Conservation (phyloP, 2,888 invertebrate species). For the Crossocerus cetratus region DNA sequence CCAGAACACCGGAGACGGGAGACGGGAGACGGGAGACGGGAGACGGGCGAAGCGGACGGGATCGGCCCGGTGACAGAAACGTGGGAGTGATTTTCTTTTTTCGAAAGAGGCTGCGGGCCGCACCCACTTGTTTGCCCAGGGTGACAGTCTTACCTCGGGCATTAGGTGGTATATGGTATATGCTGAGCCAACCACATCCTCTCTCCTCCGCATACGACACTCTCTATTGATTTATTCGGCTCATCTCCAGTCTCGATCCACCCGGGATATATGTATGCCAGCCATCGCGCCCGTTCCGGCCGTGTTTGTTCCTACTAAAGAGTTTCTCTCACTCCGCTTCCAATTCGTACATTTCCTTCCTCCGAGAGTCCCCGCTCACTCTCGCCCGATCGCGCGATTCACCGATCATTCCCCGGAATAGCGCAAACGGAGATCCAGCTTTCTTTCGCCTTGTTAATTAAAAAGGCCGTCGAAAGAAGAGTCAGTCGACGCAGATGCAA, state of each 20-base stretch:
- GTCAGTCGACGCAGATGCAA: too few relatives aligned
- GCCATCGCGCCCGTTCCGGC: background rate
- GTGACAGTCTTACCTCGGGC: conserved; percentile 67
- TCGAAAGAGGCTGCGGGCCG: conserved; percentile 47
- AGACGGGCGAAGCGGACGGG: conserved; percentile 2
- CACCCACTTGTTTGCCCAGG: conserved; percentile 71
- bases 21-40: conserved; percentile 12
- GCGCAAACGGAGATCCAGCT: too few relatives aligned
- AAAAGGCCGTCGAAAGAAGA: too few relatives aligned
- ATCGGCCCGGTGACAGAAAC: conserved; percentile 40
- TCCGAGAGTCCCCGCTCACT: too few relatives aligned
- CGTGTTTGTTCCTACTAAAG: conserved; percentile 34
- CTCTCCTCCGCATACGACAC: background rate
- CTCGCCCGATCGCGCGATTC: too few relatives aligned
- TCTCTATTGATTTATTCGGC: conserved; percentile 49
- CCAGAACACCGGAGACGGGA: conserved; percentile 12
- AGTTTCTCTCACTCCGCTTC: background rate
- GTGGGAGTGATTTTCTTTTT: conserved; percentile 54
- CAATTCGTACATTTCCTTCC: background rate
- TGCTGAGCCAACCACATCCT: conserved; percentile 23
- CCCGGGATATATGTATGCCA: background rate
- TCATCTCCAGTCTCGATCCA: conserved; percentile 22
- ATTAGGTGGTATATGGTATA: conserved; percentile 22
- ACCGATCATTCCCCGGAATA: too few relatives aligned
- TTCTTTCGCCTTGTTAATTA: too few relatives aligned